Evolutionary conservation across 2,113 vertebrate species (phyloP), one percentile per base, ranked within the genome.

Genomic region (Pandion haliaetus): DNA sequence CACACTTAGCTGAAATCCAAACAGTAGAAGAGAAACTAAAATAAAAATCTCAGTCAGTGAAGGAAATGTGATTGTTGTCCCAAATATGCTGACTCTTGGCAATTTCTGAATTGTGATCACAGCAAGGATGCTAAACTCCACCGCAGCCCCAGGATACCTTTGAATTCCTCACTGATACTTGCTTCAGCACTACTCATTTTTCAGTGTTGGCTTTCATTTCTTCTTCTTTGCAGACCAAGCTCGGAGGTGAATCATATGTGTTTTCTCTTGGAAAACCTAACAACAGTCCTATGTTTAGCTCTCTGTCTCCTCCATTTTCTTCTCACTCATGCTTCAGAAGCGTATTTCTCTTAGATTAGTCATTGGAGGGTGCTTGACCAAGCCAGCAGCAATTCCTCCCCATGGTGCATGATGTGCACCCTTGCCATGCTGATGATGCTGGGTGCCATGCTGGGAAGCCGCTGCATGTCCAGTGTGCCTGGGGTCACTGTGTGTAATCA

Each of bases 401-500:
- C 5, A 20, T 11, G 5, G 5, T 29, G 61, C 65, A 71, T 2
- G 17, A 36, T 9, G 34, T 26, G 45, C 14, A 12, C 61, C 84
- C 45, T 90, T 5, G 6, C 57, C 55, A 12, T 29, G 11, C 50
- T 3, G 32, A 71, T 90, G 93, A 52, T 0, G 0, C 29, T 8
- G 38, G 6, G 52, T 84, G 58, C 69, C 76, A 40, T 3, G 49
- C 55, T 0, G 11, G 89, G 72, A 95, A 76, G 74, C 61, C 5
- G 34, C 82, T 76, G 86, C 23, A 0, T 24, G 9, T 71, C 34
- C 17, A 0, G 16, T 0, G 9, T 23, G 57, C 54, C 25, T n/a
- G 79, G 29, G 49, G 24, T 96, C 96, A 98, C 78, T 98, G 97
- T 5, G 92, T 90, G 61, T 80, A 96, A 20, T 99, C 97, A 1